Conservation (phyloP, 2,888 invertebrate genomes). For the Philonicus albiceps region DNA sequence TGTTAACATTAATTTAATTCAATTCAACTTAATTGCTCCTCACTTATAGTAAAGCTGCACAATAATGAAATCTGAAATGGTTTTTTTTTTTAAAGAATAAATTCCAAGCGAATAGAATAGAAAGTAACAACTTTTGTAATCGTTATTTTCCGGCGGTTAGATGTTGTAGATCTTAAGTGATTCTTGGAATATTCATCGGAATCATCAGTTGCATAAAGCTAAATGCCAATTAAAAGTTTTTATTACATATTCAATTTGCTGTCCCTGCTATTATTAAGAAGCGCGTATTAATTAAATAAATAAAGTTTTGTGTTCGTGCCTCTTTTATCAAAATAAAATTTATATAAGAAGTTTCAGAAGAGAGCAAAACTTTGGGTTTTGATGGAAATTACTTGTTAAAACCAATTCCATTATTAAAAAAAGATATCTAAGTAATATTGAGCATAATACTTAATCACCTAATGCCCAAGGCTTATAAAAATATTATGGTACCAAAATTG, state of each 20-base stretch:
- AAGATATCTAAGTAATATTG: no score
- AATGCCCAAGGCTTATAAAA: no score
- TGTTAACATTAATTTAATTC: not conserved
- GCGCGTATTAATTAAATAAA: not conserved
- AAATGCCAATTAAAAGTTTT: not conserved
- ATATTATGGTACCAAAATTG: no score
- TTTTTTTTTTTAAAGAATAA: not conserved
- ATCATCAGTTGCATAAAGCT: not conserved
- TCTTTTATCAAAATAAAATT: not conserved
- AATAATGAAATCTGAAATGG: not conserved
- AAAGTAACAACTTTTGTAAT: not conserved
- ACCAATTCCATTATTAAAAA: not conserved
- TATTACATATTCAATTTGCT: not conserved
- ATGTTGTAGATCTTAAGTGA: not conserved
- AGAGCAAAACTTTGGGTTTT: not conserved
- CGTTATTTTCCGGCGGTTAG: not conserved
- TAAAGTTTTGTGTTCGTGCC: not conserved
- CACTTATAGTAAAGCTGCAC: not conserved
- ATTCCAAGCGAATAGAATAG: not conserved
- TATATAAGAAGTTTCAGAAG: not conserved
- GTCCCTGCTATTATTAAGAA: not conserved
- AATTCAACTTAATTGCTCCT: not conserved
- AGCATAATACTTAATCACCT: no score
- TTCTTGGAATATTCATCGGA: not conserved
- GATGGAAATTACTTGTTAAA: no score